Conservation (phyloP, 2,797 vertebrate genomes). For the Lophotriccus pileatus region DNA sequence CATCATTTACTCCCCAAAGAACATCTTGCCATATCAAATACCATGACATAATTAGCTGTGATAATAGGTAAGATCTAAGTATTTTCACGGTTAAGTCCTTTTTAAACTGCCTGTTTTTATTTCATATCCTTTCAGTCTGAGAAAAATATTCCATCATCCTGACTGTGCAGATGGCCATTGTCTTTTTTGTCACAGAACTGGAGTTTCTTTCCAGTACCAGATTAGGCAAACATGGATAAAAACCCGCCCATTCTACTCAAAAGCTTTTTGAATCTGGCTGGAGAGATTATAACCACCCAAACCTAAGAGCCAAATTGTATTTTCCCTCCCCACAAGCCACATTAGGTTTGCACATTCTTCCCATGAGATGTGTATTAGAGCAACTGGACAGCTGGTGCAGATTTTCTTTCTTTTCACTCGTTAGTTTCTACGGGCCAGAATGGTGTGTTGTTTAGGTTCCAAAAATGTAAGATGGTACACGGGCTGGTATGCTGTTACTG, state of each 20-base stretch:
- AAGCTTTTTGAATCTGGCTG: background rate
- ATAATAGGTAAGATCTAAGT: background rate
- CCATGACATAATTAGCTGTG: background rate
- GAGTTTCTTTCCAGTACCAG: background rate
- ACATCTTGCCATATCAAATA: background rate
- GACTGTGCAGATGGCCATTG: background rate
- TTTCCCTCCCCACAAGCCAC: background rate
- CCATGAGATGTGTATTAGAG: background rate
- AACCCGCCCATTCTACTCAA: background rate
- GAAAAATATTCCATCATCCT: background rate
- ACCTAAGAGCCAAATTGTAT: background rate
- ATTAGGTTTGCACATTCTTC: background rate
- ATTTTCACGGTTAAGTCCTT: background rate
- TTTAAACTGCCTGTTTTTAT: background rate
- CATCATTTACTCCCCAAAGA: background rate
- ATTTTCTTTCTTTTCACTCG: background rate
- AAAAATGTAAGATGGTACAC: background rate
- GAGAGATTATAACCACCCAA: background rate
- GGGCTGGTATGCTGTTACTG: background rate
- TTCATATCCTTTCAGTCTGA: background rate
- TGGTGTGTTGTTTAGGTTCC: background rate
- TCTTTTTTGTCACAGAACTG: background rate
- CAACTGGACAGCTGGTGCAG: background rate
- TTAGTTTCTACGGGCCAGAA: background rate
- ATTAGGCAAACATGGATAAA: background rate